Evolutionary conservation across 2,113 vertebrate species (phyloP).

Genomic region (Lutjanus erythropterus): DNA sequence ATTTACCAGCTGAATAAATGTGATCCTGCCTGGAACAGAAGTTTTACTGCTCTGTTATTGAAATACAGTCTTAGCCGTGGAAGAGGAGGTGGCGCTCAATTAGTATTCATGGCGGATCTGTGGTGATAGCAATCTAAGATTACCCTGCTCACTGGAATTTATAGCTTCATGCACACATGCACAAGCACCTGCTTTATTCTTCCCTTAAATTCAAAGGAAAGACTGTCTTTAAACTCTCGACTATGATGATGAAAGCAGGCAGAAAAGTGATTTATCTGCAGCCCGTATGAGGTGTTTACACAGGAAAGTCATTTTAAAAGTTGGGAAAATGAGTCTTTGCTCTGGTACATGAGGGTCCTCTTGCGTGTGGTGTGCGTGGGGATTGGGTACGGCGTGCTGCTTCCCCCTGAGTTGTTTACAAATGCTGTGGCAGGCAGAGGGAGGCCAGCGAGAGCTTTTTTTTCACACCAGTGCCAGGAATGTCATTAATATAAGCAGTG

Average conservation of each 20-base stretch:
- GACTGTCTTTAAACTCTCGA: conserved; percentile 7
- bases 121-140: conserved; percentile 60
- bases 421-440: conserved; percentile 50
- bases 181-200: conserved; percentile 55
- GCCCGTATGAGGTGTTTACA: conserved; percentile 18
- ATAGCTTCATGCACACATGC: conserved; percentile 52
- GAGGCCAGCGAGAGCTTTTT: conserved; percentile 36
- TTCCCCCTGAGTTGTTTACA: conserved; percentile 72
- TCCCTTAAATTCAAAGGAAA: conserved; percentile 29
- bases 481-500: conserved; percentile 75
- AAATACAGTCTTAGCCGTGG: conserved; percentile 36
- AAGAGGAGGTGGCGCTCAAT: conserved; percentile 51
- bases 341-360: not conserved
- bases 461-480: conserved; percentile 75
- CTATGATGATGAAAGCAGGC: conserved; percentile 27
- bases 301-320: conserved; percentile 18
- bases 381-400: not conserved
- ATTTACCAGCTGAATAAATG: conserved; percentile 53
- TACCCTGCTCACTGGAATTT: conserved; percentile 61
- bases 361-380: conserved; percentile 13
- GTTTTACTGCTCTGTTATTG: conserved; percentile 55
- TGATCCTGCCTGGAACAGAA: conserved; percentile 32
- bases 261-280: conserved; percentile 22
- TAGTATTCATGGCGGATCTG: conserved; percentile 65
- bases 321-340: conserved; percentile 26